Evolutionary conservation across 2,888 invertebrate species (phyloP).

Genomic region (Tipula helvola): DNA sequence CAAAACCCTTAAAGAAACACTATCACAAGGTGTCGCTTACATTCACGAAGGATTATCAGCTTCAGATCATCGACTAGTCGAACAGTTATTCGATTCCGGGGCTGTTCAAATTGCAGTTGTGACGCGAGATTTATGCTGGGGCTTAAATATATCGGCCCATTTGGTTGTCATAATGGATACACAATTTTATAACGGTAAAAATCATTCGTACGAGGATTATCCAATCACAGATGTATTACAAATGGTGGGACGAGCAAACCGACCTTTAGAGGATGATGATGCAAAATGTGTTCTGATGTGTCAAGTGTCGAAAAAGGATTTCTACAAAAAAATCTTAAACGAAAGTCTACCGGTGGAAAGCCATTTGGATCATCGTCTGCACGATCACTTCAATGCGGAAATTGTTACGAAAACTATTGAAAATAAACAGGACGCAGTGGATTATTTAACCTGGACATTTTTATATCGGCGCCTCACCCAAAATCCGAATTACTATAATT

Average conservation of each 20-base stretch:
- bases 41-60: constrained; percentile 86
- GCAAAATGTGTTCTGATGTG: constrained; percentile 94
- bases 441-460: constrained; percentile 99
- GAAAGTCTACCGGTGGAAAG: constrained; percentile 96
- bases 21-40: constrained; percentile 92
- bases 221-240: constrained; percentile 94
- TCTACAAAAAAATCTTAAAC: constrained; percentile 95
- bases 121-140: constrained; percentile 87
- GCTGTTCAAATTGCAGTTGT: constrained; percentile 90
- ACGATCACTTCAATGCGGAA: constrained; percentile 99
- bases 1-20: constrained; percentile 80
- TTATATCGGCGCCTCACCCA: constrained; percentile 92
- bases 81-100: constrained; percentile 85
- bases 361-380: constrained; percentile 92
- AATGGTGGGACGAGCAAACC: constrained; percentile 94
- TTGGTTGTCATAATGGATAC: constrained; percentile 97
- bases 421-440: constrained; percentile 99
- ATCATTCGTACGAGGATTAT: constrained; percentile 90
- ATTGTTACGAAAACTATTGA: constrained; percentile 99
- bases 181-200: constrained; percentile 76
- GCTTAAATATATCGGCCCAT: constrained; percentile 78
- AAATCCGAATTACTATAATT: constrained; percentile 98
- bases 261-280: constrained; percentile 84
- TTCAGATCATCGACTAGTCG: constrained; percentile 79
- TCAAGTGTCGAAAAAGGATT: constrained; percentile 94